Evolutionary conservation across 2,797 vertebrate genomes (phyloP).

Genomic region (Eupleurogrammus muticus): DNA sequence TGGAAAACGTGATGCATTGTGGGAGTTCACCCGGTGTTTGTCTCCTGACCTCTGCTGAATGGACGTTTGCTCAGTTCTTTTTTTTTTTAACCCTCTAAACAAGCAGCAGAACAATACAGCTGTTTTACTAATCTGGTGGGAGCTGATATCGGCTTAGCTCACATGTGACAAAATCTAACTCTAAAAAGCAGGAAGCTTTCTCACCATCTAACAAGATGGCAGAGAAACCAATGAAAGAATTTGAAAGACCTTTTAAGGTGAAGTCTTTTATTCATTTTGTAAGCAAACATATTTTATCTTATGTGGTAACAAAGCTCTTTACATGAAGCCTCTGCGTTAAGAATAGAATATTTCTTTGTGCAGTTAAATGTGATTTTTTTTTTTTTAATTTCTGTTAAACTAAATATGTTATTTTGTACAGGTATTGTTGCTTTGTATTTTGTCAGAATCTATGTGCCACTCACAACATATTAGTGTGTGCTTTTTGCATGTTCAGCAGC

Average conservation of each 20-base stretch:
- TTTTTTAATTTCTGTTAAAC: background rate
- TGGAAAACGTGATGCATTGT: background rate
- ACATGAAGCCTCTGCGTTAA: background rate
- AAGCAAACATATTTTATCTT: too few relatives aligned
- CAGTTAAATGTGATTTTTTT: background rate
- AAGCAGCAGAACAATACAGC: background rate
- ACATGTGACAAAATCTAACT: background rate
- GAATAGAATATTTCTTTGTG: background rate
- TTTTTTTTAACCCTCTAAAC: background rate
- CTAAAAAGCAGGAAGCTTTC: background rate
- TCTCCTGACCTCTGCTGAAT: background rate
- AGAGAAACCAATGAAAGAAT: background rate
- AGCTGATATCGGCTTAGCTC: background rate
- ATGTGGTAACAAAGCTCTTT: too few relatives aligned
- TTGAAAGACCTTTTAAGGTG: too few relatives aligned
- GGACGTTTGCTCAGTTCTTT: background rate
- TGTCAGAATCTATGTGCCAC: background rate
- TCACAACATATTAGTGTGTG: slow-evolving; percentile 16
- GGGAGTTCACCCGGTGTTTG: background rate
- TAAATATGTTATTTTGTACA: background rate
- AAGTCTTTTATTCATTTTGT: too few relatives aligned
- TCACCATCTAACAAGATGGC: background rate
- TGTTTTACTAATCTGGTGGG: background rate
- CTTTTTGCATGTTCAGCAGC: slow-evolving; percentile 44
- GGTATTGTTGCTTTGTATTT: background rate